A percentile compares a stretch with the other conserved stretches of the same genome.
Evolutionary conservation across 2,888 invertebrate genomes (phyloP).

Genomic region (Drosophila infuscata): DNA sequence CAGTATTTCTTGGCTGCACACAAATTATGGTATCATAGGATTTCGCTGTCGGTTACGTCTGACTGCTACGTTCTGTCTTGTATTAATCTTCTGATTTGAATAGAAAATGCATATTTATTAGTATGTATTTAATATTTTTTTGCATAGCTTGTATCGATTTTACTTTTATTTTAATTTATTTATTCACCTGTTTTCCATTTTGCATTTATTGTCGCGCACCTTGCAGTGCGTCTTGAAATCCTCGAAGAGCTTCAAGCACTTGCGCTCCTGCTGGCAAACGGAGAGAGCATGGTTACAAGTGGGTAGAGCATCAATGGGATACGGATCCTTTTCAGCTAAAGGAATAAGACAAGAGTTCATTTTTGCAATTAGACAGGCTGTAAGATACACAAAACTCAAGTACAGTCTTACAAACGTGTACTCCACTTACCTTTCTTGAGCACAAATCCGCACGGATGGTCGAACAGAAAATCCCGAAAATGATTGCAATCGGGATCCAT

Average conservation of each 20-base stretch:
- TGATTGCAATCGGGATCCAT: conserved; percentile 96
- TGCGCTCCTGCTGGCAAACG: conserved; percentile 92
- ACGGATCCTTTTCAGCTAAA: conserved; percentile 92
- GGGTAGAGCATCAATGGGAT: conserved; percentile 94
- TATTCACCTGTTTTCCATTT: conserved; percentile 94
- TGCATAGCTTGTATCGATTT: conserved; percentile 2
- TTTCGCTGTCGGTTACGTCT: no score
- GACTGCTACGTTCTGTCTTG: background rate
- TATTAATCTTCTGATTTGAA: background rate
- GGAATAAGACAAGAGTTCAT: conserved; percentile 4
- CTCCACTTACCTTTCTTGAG: conserved; percentile 91
- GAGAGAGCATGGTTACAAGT: conserved; percentile 95
- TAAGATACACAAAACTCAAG: background rate
- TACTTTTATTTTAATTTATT: background rate
- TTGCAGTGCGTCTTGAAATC: conserved; percentile 95
- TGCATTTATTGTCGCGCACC: conserved; percentile 93
- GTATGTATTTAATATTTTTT: background rate
- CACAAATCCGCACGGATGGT: conserved; percentile 96
- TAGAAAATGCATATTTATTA: background rate
- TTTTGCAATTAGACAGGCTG: background rate
- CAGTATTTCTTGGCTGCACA: no score
- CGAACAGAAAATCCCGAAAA: conserved; percentile 96
- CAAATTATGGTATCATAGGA: no score
- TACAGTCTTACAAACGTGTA: background rate
- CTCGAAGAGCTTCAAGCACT: conserved; percentile 93